Conservation (phyloP, 2,797 vertebrate species). For the Catamblyrhynchus diadema region DNA sequence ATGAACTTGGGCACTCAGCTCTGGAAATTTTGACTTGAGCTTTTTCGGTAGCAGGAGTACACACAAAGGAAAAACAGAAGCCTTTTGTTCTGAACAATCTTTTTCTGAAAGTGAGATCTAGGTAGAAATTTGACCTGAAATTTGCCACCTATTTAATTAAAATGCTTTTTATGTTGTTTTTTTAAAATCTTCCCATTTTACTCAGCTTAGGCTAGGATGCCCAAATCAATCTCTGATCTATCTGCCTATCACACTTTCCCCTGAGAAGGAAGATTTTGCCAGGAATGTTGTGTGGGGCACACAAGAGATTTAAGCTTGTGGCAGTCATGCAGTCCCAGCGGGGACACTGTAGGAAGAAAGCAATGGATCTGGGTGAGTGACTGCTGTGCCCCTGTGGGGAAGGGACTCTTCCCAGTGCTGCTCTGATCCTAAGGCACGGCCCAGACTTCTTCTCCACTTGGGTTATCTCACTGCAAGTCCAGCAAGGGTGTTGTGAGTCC, state of each 20-base stretch:
- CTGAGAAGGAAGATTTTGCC: not conserved
- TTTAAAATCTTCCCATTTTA: not conserved
- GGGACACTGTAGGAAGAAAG: not conserved
- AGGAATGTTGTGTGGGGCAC: too few species aligned
- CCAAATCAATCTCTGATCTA: not conserved
- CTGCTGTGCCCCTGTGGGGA: not conserved
- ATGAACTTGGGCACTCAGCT: not conserved
- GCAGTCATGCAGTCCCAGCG: not conserved
- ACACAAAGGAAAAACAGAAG: not conserved
- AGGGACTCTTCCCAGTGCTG: not conserved
- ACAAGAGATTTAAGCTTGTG: not conserved
- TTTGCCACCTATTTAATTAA: not conserved
- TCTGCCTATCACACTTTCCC: not conserved
- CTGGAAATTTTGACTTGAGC: not conserved
- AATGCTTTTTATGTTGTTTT: not conserved
- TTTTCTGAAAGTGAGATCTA: not conserved
- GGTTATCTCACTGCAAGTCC: not conserved
- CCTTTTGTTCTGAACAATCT: not conserved
- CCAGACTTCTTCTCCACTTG: not conserved
- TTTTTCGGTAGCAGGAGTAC: not conserved
- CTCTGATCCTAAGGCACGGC: not conserved
- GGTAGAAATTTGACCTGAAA: not conserved
- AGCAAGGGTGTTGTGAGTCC: rapidly evolving
- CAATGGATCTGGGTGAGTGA: rapidly evolving
- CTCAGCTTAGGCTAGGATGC: not conserved